Evolutionary conservation across 2,113 vertebrate genomes (phyloP).

Genomic region (Callocephalon fimbriatum): DNA sequence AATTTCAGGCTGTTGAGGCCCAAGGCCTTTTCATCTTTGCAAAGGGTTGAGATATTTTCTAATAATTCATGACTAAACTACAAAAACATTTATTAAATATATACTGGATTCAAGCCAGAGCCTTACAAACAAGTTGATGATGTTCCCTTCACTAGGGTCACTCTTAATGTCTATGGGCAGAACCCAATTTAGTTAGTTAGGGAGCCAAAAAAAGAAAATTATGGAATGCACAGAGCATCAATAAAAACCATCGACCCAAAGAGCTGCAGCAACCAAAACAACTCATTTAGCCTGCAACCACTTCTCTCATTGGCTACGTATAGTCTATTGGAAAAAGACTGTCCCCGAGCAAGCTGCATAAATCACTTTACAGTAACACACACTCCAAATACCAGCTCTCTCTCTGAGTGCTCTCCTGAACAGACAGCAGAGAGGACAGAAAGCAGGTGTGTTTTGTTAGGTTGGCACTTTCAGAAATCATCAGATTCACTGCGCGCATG

Average conservation of each 20-base stretch:
- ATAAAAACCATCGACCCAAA: not conserved
- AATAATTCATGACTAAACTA: not conserved
- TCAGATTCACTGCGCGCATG: not conserved
- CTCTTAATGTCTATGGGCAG: not conserved
- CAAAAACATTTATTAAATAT: not conserved
- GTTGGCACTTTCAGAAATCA: not conserved
- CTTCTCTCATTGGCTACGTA: not conserved
- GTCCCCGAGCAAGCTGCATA: not conserved
- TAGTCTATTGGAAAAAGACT: not conserved
- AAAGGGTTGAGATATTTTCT: not conserved
- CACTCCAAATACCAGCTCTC: not conserved
- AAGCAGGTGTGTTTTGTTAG: not conserved
- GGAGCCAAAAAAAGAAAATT: not conserved
- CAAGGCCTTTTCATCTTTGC: not conserved
- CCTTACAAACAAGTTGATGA: not conserved
- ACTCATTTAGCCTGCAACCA: not conserved
- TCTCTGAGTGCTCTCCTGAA: accelerated
- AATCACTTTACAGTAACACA: not conserved
- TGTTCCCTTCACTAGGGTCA: not conserved
- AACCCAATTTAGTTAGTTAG: not conserved
- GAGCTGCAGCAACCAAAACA: not conserved
- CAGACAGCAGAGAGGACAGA: not conserved
- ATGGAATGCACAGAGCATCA: not conserved
- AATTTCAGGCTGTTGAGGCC: not conserved
- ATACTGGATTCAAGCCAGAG: not conserved